These are phyloP conservation scores for Drosophila conformis DNA, from an alignment of 2,888 invertebrate genomes.

Conservation along the genomic window DNA sequence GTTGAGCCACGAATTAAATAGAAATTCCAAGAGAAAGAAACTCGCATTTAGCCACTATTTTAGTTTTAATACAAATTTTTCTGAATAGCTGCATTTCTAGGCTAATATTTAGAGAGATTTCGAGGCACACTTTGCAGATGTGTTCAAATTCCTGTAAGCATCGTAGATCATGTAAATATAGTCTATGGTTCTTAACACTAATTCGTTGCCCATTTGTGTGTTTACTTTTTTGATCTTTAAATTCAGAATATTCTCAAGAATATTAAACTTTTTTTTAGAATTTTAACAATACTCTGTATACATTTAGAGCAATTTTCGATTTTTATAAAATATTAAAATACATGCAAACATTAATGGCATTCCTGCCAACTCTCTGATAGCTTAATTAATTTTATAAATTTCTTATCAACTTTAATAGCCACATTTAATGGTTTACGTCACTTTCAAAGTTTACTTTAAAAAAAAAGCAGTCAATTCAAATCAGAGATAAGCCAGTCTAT, in stretches of 20 bases:
- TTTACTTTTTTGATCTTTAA: background rate
- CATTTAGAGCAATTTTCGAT: background rate
- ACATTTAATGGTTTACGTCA: background rate
- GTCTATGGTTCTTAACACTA: background rate
- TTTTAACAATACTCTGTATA: background rate
- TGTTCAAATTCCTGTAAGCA: background rate
- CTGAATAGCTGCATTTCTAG: background rate
- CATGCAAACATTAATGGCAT: background rate
- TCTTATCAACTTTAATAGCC: background rate
- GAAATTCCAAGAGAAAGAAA: background rate
- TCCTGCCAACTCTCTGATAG: background rate
- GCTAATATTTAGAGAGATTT: background rate
- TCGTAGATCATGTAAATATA: background rate
- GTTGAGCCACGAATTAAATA: background rate
- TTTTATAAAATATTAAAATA: background rate
- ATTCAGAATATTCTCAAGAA: background rate
- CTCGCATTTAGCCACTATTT: background rate
- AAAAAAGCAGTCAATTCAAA: background rate
- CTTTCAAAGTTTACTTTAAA: too few relatives aligned
- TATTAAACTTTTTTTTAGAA: too few relatives aligned
- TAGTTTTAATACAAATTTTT: background rate
- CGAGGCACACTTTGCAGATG: background rate
- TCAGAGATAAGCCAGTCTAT: background rate
- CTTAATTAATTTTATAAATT: background rate
- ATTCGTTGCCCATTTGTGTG: background rate